Evolutionary conservation across 2,113 vertebrate genomes (phyloP), one percentile per base, ranked within the genome.

Genomic region (Alouatta palliata): DNA sequence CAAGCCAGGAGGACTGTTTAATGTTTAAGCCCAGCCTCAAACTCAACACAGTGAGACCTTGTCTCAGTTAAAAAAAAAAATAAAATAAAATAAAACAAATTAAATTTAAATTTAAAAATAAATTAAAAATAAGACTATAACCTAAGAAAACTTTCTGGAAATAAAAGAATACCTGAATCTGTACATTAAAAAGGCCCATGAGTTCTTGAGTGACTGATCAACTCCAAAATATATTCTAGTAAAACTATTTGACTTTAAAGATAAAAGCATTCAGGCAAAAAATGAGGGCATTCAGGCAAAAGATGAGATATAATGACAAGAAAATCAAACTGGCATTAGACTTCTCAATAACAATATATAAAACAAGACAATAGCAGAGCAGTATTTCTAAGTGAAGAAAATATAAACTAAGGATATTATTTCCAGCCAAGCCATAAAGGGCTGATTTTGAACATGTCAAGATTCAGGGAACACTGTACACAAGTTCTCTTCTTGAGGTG

Each of bases 331-430:
- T 54, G 37, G 21, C 30, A 66, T 73, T 80, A 85, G 79, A 85
- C 25, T 92, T 92, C 43, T 85, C 71, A 94, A 6, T 66, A 88
- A 76, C 23, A 88, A 76, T 23, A 71, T n/a, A 30, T 61, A 52
- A 90, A 94, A 77, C 16, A 91, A 96, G 83, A 87, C 56, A 92
- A 70, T 1, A 91, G 68, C 17, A 81, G 17, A 92, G 89, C 61
- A 89, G 19, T 17, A 19, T 54, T 89, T 86, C 66, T 47, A 88
- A 92, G 20, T 12, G 64, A 83, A 87, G 49, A 81, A 93, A 90
- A 68, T 61, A 58, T 14, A 82, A 95, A 80, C 37, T 58, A 90
- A 81, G 75, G 32, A 56, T 68, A 73, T 30, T 81, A 58, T 75
- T 32, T 81, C 73, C 25, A 86, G 54, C 14, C 27, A 56, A 64